A percentile compares a stretch with the other conserved stretches of the same genome.
phyloP scores from a whole-genome alignment of 2,888 invertebrate species.

The Drosophila peninsularis region DNA sequence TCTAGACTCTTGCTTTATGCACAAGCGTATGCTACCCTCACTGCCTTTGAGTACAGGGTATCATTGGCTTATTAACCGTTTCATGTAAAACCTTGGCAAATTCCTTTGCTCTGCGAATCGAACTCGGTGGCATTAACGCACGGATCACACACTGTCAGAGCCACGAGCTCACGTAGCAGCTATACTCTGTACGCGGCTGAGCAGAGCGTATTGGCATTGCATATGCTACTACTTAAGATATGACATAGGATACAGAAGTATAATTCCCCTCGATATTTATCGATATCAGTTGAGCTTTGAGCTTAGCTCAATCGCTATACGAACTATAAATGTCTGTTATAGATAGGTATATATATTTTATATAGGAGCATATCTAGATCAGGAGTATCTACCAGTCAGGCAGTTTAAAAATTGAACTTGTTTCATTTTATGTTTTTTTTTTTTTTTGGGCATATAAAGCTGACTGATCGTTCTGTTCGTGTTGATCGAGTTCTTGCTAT shows the following conservation, averaged over 20 bases:
- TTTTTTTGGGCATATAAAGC: constrained; percentile 49
- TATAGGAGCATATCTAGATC: too few species aligned
- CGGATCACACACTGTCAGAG: constrained; percentile 31
- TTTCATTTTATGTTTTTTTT: constrained; percentile 8
- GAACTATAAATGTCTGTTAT: neutral
- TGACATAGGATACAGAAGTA: neutral
- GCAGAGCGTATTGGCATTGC: neutral
- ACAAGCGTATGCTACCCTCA: neutral
- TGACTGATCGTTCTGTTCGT: constrained; percentile 33
- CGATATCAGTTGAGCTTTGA: neutral
- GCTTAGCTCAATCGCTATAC: neutral
- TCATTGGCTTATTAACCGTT: neutral
- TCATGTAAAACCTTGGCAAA: constrained; percentile 5
- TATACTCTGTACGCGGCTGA: neutral
- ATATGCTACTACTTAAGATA: too few species aligned
- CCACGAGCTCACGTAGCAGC: constrained; percentile 34
- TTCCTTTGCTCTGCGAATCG: constrained; percentile 7
- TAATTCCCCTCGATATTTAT: neutral
- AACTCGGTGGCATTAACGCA: constrained; percentile 10
- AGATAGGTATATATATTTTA: too few species aligned
- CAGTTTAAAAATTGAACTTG: neutral
- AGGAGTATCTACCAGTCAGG: neutral
- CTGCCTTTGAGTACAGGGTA: neutral
- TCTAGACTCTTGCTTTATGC: neutral
- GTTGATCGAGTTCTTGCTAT: constrained; percentile 1